Conservation (phyloP, 2,888 invertebrate species). For the Caenorhabditis sp. region DNA sequence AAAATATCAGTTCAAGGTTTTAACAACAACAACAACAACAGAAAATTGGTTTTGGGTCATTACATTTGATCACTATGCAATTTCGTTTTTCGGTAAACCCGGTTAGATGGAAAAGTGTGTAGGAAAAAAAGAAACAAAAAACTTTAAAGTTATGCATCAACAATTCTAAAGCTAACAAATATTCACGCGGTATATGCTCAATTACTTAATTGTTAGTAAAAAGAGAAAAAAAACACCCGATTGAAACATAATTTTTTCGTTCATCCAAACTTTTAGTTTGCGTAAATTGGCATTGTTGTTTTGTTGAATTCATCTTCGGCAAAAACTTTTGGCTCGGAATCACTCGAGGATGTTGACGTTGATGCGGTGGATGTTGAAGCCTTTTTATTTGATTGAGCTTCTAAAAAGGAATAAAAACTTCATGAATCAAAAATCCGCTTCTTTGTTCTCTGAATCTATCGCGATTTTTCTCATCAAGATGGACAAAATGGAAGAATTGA, state of each 20-base stretch:
- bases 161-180: conserved; percentile 1
- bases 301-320: conserved; percentile 35
- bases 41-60: too few species aligned
- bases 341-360: background rate
- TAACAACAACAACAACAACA: too few species aligned
- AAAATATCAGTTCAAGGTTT: background rate
- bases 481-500: too few species aligned
- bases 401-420: conserved; percentile 3
- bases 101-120: background rate
- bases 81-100: background rate
- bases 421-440: too few species aligned
- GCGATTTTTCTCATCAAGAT: too few species aligned
- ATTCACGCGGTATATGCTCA: background rate
- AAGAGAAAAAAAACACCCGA: conserved; percentile 19
- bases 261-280: conserved; percentile 12
- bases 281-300: conserved; percentile 28
- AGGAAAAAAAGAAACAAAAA: background rate
- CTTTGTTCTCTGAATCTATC: too few species aligned
- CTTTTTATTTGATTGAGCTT: conserved; percentile 19
- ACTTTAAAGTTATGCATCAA: background rate
- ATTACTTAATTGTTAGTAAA: background rate
- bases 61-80: background rate
- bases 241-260: conserved; percentile 6
- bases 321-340: conserved; percentile 33
- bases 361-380: background rate